phyloP scores from a whole-genome alignment of 2,888 invertebrate genomes.

The Mamestra brassicae region DNA sequence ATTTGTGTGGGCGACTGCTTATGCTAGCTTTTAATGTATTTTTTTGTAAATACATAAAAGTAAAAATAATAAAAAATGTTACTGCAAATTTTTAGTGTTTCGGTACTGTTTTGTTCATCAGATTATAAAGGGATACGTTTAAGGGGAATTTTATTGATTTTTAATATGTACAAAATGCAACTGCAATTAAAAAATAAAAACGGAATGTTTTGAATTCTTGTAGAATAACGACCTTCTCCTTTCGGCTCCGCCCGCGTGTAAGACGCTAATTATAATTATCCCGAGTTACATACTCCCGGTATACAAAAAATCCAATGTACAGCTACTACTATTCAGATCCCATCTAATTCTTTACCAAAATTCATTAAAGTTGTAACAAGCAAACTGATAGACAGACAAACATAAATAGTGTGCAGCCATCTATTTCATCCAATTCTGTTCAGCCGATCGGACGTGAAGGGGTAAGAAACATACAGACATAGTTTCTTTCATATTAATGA shows the following conservation, averaged over 20 bases:
- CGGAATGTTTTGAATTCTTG: neutral
- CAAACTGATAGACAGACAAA: too few relatives aligned
- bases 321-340: too few relatives aligned
- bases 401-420: too few relatives aligned
- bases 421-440: too few relatives aligned
- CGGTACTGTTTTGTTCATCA: conserved; percentile 21
- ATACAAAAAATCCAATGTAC: too few relatives aligned
- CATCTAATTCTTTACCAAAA: too few relatives aligned
- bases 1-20: conserved; percentile 34
- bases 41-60: conserved; percentile 13
- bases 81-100: conserved; percentile 8
- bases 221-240: neutral
- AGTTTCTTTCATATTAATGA: too few relatives aligned
- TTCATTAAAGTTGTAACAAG: too few relatives aligned
- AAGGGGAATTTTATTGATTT: conserved; percentile 18
- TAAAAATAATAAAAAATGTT: conserved; percentile 4
- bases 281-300: rapidly evolving
- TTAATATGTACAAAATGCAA: conserved; percentile 11
- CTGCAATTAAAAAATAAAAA: too few relatives aligned
- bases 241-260: neutral
- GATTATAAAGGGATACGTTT: conserved; percentile 7
- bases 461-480: too few relatives aligned
- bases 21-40: conserved; percentile 29
- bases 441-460: too few relatives aligned
- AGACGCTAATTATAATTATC: too few relatives aligned